A percentile compares a stretch with the other conserved stretches of the same genome.
phyloP scores from a whole-genome alignment of 2,888 invertebrate genomes.

The Himalopsyche anomala region DNA sequence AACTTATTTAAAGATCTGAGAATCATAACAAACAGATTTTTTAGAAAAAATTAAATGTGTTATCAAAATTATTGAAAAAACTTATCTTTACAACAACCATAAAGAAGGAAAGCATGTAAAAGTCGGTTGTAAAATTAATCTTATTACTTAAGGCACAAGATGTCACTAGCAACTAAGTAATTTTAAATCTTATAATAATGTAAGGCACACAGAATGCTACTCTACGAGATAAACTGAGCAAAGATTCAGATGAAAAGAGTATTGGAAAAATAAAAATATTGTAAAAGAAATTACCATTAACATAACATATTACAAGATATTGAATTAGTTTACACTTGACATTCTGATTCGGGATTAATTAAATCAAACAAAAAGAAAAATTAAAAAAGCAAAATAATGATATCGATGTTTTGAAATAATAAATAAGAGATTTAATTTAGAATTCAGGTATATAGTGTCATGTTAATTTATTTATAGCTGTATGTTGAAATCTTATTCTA shows the following conservation, averaged over 20 bases:
- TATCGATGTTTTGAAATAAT: not conserved
- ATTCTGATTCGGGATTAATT: not conserved
- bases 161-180: not conserved
- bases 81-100: too few relatives aligned
- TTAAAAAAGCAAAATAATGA: not conserved
- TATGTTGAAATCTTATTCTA: not conserved
- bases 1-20: too few relatives aligned
- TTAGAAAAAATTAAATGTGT: too few relatives aligned
- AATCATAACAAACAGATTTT: too few relatives aligned
- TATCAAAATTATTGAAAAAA: too few relatives aligned
- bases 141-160: not conserved
- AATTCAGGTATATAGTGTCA: too few relatives aligned
- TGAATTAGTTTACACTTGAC: too few relatives aligned
- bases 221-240: conserved; percentile 52
- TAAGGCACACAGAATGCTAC: conserved; percentile 56
- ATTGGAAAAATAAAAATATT: too few relatives aligned
- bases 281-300: too few relatives aligned
- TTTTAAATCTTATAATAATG: conserved; percentile 32
- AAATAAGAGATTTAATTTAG: not conserved
- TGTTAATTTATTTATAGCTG: not conserved
- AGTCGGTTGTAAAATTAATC: not conserved
- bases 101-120: too few relatives aligned
- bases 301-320: too few relatives aligned
- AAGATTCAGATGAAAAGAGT: conserved; percentile 34
- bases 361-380: not conserved